Evolutionary conservation across 2,113 vertebrate genomes (phyloP), one percentile per base, ranked within the genome.

Genomic region (Oncorhynchus gorbuscha): DNA sequence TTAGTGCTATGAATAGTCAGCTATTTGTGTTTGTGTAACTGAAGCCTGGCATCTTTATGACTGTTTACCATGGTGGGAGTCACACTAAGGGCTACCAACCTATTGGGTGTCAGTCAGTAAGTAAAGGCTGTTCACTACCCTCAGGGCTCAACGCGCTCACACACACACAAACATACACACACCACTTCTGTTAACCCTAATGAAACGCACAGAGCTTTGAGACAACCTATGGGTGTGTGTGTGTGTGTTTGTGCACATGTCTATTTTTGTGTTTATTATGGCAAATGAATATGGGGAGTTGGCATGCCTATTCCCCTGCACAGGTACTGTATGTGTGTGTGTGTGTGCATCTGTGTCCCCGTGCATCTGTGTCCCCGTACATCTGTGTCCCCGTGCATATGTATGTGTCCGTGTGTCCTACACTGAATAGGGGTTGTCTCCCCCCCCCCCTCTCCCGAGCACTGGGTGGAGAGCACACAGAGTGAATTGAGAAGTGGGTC

Each of bases 21-120:
- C 87, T 93, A 90, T 93, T 90, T 90, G 82, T 89, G 87, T 92
- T 92, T 87, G 81, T 88, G 88, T 87, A 92, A 91, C 89, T 75
- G 80, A 90, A 86, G 85, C 85, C 89, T 78, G 70, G 72, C 30
- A 65, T 81, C 78, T 89, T 89, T 92, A 86, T 89, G 88, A 87
- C 77, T 90, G 88, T 91, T 93, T 91, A 92, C 81, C 79, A 80
- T 85, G 71, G 84, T 83, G 75, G 72, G 81, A 77, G 80, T 81
- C 81, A 83, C 24, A 64, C 79, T 72, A 49, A 71, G 79, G 74
- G 61, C 58, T 9, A 35, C 45, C 0, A 11, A 24, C 16, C 72
- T 77, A 78, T 78, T 80, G n/a, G 66, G 74, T 83, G 75, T 85
- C 78, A 81, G 13, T 55, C 51, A 45, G 39, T 45, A 45, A 84